These are phyloP conservation scores for Actias luna DNA, from an alignment of 2,888 invertebrate genomes.

Conservation along the genomic window DNA sequence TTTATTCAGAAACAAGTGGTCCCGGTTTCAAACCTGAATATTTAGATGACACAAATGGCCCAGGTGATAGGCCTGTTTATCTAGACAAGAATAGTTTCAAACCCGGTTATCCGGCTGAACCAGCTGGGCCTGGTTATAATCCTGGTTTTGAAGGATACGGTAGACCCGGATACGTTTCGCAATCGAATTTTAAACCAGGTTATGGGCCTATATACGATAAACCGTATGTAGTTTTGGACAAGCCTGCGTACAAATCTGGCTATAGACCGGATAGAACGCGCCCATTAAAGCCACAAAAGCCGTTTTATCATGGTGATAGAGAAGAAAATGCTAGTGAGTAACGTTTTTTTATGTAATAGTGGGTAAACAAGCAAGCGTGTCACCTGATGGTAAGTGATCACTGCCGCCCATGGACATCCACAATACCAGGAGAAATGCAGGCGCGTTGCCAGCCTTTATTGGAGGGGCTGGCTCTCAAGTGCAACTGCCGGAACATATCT, in stretches of 20 bases:
- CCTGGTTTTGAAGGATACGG: background rate
- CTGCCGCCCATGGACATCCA: no score
- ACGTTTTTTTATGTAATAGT: no score
- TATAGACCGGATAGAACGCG: slow-evolving; percentile 21
- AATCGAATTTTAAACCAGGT: slow-evolving; percentile 29
- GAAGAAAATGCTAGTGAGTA: slow-evolving; percentile 55
- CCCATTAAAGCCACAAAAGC: slow-evolving; percentile 31
- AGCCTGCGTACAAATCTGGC: slow-evolving; percentile 32
- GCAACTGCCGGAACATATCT: no score
- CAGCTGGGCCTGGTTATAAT: slow-evolving; percentile 25
- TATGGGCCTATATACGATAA: slow-evolving; percentile 17
- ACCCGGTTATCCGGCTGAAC: slow-evolving; percentile 25
- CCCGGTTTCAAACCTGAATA: slow-evolving; percentile 36
- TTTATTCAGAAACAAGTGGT: slow-evolving; percentile 33
- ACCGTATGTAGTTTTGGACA: slow-evolving; percentile 21
- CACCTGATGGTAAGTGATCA: no score
- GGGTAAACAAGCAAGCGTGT: no score
- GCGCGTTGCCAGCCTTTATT: no score
- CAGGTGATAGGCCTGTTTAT: slow-evolving; percentile 19
- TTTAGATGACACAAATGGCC: slow-evolving; percentile 18
- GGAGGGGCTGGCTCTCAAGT: no score
- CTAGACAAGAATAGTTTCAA: slow-evolving; percentile 20
- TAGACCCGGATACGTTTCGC: slow-evolving; percentile 19
- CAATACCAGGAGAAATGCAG: no score
- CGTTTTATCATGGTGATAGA: slow-evolving; percentile 46